phyloP scores from a whole-genome alignment of 2,888 invertebrate genomes.

The Myopa testacea region DNA sequence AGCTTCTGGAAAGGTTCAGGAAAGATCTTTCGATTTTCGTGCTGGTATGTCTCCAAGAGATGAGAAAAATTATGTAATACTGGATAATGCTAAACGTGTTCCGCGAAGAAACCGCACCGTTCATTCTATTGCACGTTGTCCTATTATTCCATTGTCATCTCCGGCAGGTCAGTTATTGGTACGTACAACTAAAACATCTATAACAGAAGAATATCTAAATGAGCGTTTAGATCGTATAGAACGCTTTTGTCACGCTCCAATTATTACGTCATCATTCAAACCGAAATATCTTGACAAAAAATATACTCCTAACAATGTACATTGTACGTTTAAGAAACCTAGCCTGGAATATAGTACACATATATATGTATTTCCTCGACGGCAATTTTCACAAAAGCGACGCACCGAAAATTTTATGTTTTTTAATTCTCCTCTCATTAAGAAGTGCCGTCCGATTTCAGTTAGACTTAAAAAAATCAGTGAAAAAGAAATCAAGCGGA shows the following conservation, averaged over 20 bases:
- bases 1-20: slow-evolving; percentile 37
- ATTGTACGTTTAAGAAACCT: slow-evolving; percentile 64
- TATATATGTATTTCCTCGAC: slow-evolving; percentile 65
- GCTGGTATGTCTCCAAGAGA: slow-evolving; percentile 26
- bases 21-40: slow-evolving; percentile 12
- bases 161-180: slow-evolving; percentile 70
- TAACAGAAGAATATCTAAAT: slow-evolving; percentile 68
- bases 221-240: slow-evolving; percentile 71
- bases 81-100: slow-evolving; percentile 62
- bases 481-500: slow-evolving; percentile 57
- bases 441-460: slow-evolving; percentile 66
- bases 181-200: slow-evolving; percentile 69
- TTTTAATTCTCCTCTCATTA: slow-evolving; percentile 65
- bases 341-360: slow-evolving; percentile 58
- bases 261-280: slow-evolving; percentile 56
- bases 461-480: slow-evolving; percentile 64
- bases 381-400: slow-evolving; percentile 63
- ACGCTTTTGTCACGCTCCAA: slow-evolving; percentile 69
- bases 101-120: slow-evolving; percentile 68
- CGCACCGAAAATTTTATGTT: slow-evolving; percentile 64
- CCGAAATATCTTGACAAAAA: slow-evolving; percentile 64
- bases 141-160: slow-evolving; percentile 71
- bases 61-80: slow-evolving; percentile 49
- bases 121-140: slow-evolving; percentile 68
- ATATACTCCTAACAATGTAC: slow-evolving; percentile 51